A percentile compares a stretch with the other conserved stretches of the same genome.
Conservation (phyloP, 2,113 vertebrate genomes). For the Rutilus rutilus region DNA sequence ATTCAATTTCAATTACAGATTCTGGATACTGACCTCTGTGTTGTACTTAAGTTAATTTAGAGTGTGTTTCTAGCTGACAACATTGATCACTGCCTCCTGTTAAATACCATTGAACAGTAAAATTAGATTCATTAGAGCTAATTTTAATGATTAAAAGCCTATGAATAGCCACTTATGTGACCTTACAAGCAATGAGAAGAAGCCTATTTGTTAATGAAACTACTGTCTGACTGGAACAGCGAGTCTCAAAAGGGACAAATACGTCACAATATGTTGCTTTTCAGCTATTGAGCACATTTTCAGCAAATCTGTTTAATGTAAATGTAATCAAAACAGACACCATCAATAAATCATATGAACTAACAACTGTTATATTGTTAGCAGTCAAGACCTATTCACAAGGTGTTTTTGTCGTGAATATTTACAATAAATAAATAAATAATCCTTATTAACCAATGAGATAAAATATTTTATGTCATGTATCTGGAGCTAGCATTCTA, state of each 20-base stretch:
- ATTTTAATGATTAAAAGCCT: slow-evolving; percentile 20
- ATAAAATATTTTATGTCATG: neutral
- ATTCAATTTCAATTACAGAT: slow-evolving; percentile 10
- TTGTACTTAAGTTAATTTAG: neutral
- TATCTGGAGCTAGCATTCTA: neutral
- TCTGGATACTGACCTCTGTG: neutral
- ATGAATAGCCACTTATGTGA: neutral
- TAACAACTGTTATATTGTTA: neutral
- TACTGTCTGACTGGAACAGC: neutral
- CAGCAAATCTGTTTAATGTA: neutral
- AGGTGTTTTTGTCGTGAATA: neutral
- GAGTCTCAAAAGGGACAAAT: neutral
- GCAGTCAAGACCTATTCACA: neutral
- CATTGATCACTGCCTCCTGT: slow-evolving; percentile 2
- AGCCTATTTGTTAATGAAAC: neutral
- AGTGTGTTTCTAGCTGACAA: neutral
- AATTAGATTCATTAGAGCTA: neutral
- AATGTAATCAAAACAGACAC: neutral
- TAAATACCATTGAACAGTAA: neutral
- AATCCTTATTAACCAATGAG: neutral
- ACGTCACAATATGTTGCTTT: neutral
- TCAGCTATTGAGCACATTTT: neutral
- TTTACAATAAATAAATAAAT: neutral
- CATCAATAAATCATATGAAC: neutral
- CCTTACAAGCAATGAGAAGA: neutral